These are phyloP conservation scores for Rotaria sp. DNA, from an alignment of 2,888 invertebrate genomes.

Conservation along the genomic window DNA sequence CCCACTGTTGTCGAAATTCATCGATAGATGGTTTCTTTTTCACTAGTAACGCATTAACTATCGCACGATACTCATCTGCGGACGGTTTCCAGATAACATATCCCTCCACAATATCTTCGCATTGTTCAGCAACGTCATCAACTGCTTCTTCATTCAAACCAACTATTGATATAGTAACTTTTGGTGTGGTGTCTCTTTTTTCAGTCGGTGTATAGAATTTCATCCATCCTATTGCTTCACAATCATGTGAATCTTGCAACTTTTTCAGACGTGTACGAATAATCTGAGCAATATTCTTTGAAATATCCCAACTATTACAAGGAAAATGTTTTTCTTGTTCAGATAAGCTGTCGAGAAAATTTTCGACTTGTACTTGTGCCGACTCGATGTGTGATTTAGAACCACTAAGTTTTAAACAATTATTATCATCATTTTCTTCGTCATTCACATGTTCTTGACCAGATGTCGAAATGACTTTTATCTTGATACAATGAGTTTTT, in stretches of 20 bases:
- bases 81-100: not conserved
- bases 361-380: not conserved
- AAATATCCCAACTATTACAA: not conserved
- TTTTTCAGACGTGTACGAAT: not conserved
- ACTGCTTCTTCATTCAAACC: not conserved
- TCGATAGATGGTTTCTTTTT: not conserved
- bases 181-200: not conserved
- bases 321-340: not conserved
- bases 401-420: not conserved
- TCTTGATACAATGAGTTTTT: not conserved
- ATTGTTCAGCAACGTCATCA: not conserved
- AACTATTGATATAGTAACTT: not conserved
- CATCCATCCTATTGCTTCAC: not conserved
- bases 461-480: not conserved
- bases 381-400: not conserved
- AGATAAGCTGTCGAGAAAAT: not conserved
- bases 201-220: not conserved
- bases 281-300: not conserved
- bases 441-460: not conserved
- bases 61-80: not conserved
- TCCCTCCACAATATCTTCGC: not conserved
- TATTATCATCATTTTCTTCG: not conserved
- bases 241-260: not conserved
- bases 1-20: not conserved
- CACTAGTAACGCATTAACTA: not conserved